These are phyloP conservation scores for Pseudois nayaur DNA, from an alignment of 2,113 vertebrate genomes.

Conservation along the genomic window DNA sequence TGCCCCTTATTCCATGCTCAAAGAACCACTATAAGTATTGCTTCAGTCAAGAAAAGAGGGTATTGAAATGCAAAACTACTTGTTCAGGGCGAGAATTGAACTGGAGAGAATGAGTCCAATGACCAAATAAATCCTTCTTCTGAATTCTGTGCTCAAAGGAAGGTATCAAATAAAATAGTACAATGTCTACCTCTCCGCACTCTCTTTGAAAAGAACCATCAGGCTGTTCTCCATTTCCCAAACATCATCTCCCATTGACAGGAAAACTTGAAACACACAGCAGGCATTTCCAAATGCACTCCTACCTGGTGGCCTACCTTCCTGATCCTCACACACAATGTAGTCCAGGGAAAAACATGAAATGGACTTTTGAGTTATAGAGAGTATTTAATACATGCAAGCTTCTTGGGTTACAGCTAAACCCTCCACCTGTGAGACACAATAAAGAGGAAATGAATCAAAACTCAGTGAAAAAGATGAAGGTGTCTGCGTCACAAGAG, in stretches of 20 bases:
- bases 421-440: neutral
- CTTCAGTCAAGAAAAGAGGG: neutral
- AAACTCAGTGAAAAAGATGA: neutral
- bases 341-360: accelerated
- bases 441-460: conserved; percentile 9
- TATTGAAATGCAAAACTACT: neutral
- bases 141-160: neutral
- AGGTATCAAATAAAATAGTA: neutral
- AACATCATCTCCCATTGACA: neutral
- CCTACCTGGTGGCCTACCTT: neutral
- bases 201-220: neutral
- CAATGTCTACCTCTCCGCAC: accelerated
- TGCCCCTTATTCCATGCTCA: neutral
- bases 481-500: neutral
- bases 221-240: neutral
- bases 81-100: neutral
- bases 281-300: neutral
- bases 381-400: neutral
- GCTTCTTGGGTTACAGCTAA: neutral
- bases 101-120: neutral
- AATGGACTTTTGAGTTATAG: neutral
- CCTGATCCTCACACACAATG: neutral
- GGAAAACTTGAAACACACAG: neutral
- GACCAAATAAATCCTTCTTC: neutral
- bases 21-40: neutral